These are phyloP conservation scores for Malurus alboscapulatus DNA, from an alignment of 2,113 vertebrate species.

Conservation along the genomic window DNA sequence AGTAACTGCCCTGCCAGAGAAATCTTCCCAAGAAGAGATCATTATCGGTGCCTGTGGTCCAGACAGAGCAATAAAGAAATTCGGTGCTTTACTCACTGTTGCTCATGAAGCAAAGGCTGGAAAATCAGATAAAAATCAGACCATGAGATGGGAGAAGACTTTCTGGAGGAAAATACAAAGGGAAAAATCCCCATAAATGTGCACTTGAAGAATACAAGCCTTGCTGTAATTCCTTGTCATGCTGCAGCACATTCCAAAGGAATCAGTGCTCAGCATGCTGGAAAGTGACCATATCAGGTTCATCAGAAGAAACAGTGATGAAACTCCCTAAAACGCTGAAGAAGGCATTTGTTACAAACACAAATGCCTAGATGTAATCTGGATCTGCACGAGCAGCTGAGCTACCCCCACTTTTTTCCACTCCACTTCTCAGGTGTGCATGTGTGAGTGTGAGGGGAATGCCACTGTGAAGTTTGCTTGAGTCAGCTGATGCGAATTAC, in stretches of 20 bases:
- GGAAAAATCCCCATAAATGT: background rate
- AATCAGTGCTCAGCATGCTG: background rate
- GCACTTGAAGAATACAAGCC: background rate
- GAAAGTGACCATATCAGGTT: background rate
- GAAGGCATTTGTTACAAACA: background rate
- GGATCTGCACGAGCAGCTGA: background rate
- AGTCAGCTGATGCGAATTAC: background rate
- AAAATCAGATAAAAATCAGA: constrained; percentile 29
- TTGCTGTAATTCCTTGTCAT: background rate
- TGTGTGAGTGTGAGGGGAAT: background rate
- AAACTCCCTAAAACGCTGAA: background rate
- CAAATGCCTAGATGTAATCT: background rate
- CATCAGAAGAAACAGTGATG: background rate
- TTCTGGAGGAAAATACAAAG: background rate
- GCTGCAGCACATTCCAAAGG: background rate
- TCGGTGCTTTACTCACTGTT: constrained; percentile 8
- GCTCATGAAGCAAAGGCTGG: background rate
- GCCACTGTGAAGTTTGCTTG: background rate
- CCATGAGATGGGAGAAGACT: background rate
- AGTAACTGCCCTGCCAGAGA: background rate
- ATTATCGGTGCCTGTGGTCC: constrained; percentile 7
- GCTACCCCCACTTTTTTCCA: background rate
- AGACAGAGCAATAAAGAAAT: constrained; percentile 25
- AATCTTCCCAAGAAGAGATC: background rate
- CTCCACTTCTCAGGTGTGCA: background rate